A percentile compares a stretch with the other conserved stretches of the same genome.
Conservation (phyloP, 1,140 invertebrate genomes). For the Drosophila neocordata region DNA sequence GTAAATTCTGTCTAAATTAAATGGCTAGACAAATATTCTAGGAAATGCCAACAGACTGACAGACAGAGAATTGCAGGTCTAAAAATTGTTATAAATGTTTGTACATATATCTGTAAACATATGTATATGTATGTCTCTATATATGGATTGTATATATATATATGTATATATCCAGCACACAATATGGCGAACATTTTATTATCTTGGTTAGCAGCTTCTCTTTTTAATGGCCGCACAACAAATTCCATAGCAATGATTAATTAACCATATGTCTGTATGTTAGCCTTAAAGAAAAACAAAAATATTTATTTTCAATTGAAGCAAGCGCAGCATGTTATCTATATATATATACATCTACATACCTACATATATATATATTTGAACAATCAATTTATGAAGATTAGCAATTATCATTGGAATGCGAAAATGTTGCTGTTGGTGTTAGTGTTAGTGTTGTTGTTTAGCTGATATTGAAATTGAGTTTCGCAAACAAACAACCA, state of each 20-base stretch:
- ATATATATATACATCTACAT: slow-evolving; percentile 1
- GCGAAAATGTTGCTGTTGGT: slow-evolving; percentile 68
- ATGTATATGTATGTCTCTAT: neutral
- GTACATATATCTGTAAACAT: slow-evolving; percentile 6
- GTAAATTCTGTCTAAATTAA: slow-evolving; percentile 34
- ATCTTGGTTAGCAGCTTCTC: slow-evolving; percentile 53
- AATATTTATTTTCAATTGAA: slow-evolving; percentile 64
- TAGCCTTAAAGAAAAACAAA: slow-evolving; percentile 58
- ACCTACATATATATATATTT: slow-evolving; percentile 34
- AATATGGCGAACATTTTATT: slow-evolving; percentile 71
- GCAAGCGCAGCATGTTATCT: slow-evolving; percentile 37
- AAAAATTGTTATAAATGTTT: neutral
- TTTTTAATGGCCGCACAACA: slow-evolving; percentile 57
- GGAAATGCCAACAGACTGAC: slow-evolving; percentile 25
- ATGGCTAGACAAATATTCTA: slow-evolving; percentile 37
- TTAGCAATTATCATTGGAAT: slow-evolving; percentile 79
- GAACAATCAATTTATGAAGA: slow-evolving; percentile 76
- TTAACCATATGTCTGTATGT: slow-evolving; percentile 54
- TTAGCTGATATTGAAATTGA: slow-evolving; percentile 73
- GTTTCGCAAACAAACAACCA: slow-evolving; percentile 62
- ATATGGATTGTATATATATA: slow-evolving; percentile 9
- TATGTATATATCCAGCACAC: slow-evolving; percentile 37
- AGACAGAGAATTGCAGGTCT: slow-evolving; percentile 15
- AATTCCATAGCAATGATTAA: slow-evolving; percentile 78
- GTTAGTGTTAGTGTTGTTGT: slow-evolving; percentile 17